Evolutionary conservation across 2,888 invertebrate species (phyloP), one percentile per base, ranked within the genome.

Genomic region (Eurytoma californica): DNA sequence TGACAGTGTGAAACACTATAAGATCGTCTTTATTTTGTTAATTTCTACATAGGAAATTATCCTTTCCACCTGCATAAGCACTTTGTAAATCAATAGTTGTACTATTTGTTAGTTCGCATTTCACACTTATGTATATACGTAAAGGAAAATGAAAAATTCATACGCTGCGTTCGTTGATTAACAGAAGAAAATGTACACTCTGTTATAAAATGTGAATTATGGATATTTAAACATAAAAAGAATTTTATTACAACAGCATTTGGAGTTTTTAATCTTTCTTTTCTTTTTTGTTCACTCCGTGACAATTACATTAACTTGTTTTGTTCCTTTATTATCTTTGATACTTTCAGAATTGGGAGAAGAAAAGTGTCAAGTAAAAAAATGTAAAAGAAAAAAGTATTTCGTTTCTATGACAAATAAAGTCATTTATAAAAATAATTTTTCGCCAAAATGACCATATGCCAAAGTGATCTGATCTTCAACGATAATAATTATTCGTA

Each of bases 21-120:
- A 63, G 58, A 58, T 47, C 30, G 57, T 68, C 57, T 68, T 14
- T 30, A n/a, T 57, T 57, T 12, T 30, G 2, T 24, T 49, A 7
- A 47, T 20, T 63, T 47, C 12, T 2, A 20, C n/a, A 13, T 39
- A 57, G n/a, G 47, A 73, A 66, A 47, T 57, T 47, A 57, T 66
- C 47, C 55, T n/a, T 67, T 63, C 39, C 39, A 39, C 39, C 39
- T 30, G 18, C 24, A 18, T 30, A 47, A 65, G 65, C 47, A 69
- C 68, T 63, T 39, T 16, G 51, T 61, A 67, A 63, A 20, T 53
- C 60, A 49, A 63, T 53, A 69, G 30, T 14, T 39, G 39, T 58
- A 55, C 49, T 69, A 63, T 58, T 61, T n/a, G 24, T 65, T 68
- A 58, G 58, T 78, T 72, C 68, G 61, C 58, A 68, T 73, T 79